Base-by-base conservation (phyloP, 2,797 vertebrate species). In the Crenichthys baileyi region DNA sequence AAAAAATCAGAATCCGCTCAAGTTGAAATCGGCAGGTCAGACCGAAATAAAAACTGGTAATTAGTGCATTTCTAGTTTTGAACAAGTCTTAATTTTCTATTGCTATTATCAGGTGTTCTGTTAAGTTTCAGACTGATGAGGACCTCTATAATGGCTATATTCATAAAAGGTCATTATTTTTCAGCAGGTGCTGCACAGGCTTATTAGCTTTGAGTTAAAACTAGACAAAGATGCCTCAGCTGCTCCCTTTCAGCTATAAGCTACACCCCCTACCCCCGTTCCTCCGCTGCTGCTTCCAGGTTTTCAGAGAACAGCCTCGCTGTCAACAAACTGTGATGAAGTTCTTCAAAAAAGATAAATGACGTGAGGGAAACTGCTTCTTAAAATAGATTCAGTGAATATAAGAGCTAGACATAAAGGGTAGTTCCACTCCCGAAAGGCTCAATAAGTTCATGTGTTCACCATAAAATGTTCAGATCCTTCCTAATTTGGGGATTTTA, bases 281-380 rank as follows among this genome's bases (percentile, higher is more conserved):
- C 95, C 94, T 96, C 95, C 95, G 91, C 96, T 94, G 96, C 97
- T 96, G 96, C 96, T 96, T 97, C 96, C 80, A 29, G 18, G 65
- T 72, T 75, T 63, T 58, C 36, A 55, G 26, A 51, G 50, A 44
- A 72, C 26, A 0, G 65, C 44, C 61, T 24, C 12, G 67, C 22
- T 55, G 74, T 79, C 44, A 5, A 53, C 70, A 65, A 72, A 82
- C 87, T 87, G 86, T 83, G 84, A 89, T 1, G 51, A 65, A 75
- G 71, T 36, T 78, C 5, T 76, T 68, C 53, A 13, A 39, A 85
- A 26, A 26, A 8, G 41, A n/a, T 16, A 46, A 7, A 15, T 46
- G 44, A 36, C 7, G 67, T 46, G 24, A 88, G 85, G 87, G 89
- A 90, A 89, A 77, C 51, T 79, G 77, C 73, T 80, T 77, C 81